Evolutionary conservation across 2,797 vertebrate genomes (phyloP).

Genomic region (Choloepus didactylus): DNA sequence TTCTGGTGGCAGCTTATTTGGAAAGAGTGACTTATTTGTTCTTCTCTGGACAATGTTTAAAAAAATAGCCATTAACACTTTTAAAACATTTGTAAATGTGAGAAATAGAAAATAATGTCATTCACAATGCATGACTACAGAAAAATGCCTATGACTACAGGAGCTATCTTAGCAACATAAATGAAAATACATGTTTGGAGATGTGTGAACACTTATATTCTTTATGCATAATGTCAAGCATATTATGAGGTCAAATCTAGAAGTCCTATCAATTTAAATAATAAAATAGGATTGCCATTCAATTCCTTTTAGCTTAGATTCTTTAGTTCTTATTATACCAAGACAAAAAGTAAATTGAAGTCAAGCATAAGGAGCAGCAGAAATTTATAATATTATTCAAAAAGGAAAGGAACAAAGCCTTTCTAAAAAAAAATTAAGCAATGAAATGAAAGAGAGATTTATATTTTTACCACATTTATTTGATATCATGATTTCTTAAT

Average conservation of each 20-base stretch:
- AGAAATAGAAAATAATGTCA: background rate
- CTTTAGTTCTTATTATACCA: background rate
- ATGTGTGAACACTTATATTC: slow-evolving; percentile 13
- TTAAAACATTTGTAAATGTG: slow-evolving; percentile 68
- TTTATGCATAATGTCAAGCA: background rate
- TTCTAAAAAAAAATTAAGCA: background rate
- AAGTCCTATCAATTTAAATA: background rate
- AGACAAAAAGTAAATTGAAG: slow-evolving; percentile 20
- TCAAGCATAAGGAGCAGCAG: background rate
- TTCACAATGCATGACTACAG: accelerated
- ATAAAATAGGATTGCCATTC: background rate
- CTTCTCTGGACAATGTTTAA: slow-evolving; percentile 82
- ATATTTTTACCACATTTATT: slow-evolving; percentile 84
- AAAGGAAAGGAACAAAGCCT: background rate
- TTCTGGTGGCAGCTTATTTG: slow-evolving; percentile 80
- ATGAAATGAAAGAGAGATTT: slow-evolving; percentile 73
- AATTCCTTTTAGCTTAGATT: background rate
- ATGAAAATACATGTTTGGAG: slow-evolving; percentile 56
- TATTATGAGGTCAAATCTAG: background rate
- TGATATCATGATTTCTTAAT: slow-evolving; percentile 80
- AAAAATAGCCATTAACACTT: slow-evolving; percentile 63
- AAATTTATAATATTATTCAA: slow-evolving; percentile 9
- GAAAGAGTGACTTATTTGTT: slow-evolving; percentile 83
- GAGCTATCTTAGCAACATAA: slow-evolving; percentile 63
- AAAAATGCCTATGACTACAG: slow-evolving; percentile 21